Conservation (phyloP, 2,797 vertebrate genomes). For the Pseudopleuronectes americanus region DNA sequence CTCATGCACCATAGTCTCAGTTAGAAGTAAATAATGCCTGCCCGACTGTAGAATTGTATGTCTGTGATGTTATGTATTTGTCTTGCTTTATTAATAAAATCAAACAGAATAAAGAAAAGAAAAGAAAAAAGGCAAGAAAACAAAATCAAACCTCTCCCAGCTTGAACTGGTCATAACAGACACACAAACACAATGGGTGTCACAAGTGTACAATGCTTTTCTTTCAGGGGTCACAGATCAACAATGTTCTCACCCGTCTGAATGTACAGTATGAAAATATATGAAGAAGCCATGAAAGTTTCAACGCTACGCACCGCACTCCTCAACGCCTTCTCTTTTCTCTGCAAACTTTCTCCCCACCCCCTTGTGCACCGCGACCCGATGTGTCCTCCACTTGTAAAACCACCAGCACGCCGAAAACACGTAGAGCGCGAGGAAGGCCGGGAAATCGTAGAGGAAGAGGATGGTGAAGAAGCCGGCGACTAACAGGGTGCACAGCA, state of each 20-base stretch:
- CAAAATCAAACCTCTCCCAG: not conserved
- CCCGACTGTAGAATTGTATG: no score
- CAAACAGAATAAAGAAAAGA: not conserved
- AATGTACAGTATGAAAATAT: not conserved
- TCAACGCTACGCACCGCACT: constrained; percentile 11
- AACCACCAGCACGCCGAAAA: constrained; percentile 90
- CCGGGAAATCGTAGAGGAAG: constrained; percentile 89
- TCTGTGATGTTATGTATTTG: no score
- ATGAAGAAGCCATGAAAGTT: not conserved
- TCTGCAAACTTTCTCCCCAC: not conserved
- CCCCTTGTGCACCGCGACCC: constrained; percentile 67
- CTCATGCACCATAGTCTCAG: not conserved
- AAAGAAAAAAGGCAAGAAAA: not conserved
- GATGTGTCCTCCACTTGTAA: constrained; percentile 80
- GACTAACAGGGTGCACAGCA: constrained; percentile 85
- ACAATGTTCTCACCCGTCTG: not conserved
- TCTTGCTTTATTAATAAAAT: not conserved
- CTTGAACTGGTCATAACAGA: not conserved
- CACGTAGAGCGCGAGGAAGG: constrained; percentile 88
- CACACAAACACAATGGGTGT: constrained; percentile 1
- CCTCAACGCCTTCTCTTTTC: not conserved
- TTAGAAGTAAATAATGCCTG: no score
- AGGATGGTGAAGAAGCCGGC: constrained; percentile 85
- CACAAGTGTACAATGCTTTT: not conserved
- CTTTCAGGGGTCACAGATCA: not conserved